Evolutionary conservation across 92 coral and sea anemone species (phyloP).

Genomic region (Actinernus sp.): DNA sequence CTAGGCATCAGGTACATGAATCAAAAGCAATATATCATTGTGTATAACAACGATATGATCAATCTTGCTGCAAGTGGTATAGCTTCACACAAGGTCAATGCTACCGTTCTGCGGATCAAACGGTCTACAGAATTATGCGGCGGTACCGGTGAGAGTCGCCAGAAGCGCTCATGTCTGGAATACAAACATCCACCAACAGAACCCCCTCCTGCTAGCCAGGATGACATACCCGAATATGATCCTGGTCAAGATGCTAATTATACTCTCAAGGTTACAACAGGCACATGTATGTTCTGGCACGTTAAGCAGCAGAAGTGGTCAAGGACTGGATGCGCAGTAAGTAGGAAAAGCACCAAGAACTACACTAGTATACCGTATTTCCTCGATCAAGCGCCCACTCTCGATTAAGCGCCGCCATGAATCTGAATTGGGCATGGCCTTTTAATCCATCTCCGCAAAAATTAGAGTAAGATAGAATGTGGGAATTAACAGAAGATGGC

Average conservation of each 20-base stretch:
- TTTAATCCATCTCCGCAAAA: too few species aligned
- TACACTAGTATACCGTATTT: background rate
- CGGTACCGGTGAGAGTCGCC: conserved; percentile 17
- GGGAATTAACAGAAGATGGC: too few species aligned
- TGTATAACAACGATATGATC: background rate
- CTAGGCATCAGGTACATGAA: conserved; percentile 61
- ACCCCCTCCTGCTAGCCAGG: conserved; percentile 29
- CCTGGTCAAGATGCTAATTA: conserved; percentile 58
- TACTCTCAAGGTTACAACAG: conserved; percentile 46
- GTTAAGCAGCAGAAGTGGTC: conserved; percentile 55
- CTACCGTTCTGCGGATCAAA: background rate
- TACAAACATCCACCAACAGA: conserved; percentile 67
- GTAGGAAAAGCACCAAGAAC: background rate
- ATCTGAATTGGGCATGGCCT: too few species aligned
- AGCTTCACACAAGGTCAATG: background rate
- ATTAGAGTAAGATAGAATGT: too few species aligned
- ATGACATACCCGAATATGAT: conserved; percentile 34
- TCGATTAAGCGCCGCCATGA: too few species aligned
- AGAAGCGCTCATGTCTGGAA: conserved; percentile 68
- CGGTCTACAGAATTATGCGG: conserved; percentile 17
- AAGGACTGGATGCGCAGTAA: conserved; percentile 69
- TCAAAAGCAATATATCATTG: background rate
- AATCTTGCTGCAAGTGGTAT: conserved; percentile 3
- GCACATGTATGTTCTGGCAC: conserved; percentile 78
- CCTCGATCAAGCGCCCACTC: too few species aligned